A percentile compares a stretch with the other conserved stretches of the same genome.
These are phyloP conservation scores for Heliconius ethilla DNA, from an alignment of 2,888 invertebrate genomes.

Conservation along the genomic window DNA sequence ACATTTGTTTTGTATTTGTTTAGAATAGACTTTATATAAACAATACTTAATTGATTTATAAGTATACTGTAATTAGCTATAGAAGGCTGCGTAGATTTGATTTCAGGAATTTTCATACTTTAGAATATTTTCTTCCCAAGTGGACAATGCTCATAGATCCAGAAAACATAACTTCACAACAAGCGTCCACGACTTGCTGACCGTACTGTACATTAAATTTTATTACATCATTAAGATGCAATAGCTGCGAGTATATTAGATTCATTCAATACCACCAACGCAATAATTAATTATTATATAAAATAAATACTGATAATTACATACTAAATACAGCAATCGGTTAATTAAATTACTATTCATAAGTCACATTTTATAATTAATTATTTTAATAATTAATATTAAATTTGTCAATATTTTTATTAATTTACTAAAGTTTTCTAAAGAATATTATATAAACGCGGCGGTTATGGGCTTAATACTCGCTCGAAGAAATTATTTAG, in stretches of 20 bases:
- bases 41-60: background rate
- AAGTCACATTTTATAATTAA: too few species aligned
- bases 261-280: slow-evolving; percentile 3
- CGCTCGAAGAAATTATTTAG: background rate
- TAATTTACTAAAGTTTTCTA: too few species aligned
- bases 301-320: slow-evolving; percentile 1
- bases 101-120: too few species aligned
- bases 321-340: background rate
- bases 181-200: too few species aligned
- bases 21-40: background rate
- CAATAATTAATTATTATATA: background rate
- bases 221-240: background rate
- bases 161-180: too few species aligned
- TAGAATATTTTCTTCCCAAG: too few species aligned
- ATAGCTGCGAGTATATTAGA: background rate
- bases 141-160: too few species aligned
- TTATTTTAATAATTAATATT: background rate
- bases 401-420: background rate
- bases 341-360: slow-evolving; percentile 1
- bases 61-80: too few species aligned
- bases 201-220: background rate
- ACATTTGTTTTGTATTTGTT: background rate
- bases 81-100: too few species aligned
- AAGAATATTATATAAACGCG: too few species aligned
- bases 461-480: background rate